phyloP scores from a whole-genome alignment of 1,140 invertebrate species.

The Drosophila prosaltans region DNA sequence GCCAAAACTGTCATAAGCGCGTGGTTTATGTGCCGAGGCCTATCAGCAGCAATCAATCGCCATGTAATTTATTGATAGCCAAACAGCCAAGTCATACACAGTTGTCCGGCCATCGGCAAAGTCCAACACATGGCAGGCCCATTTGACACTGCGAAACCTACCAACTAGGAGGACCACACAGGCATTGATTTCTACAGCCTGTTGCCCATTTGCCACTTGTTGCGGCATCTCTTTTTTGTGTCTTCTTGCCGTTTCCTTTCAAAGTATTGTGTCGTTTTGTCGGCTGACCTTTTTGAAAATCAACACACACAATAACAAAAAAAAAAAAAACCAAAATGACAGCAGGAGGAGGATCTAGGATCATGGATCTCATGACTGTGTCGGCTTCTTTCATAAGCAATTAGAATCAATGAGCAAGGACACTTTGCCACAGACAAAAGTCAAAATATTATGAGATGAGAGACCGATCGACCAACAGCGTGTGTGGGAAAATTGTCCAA shows the following conservation, averaged over 20 bases:
- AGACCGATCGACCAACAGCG: conserved; percentile 19
- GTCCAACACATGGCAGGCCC: conserved; percentile 34
- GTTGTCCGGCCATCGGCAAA: conserved; percentile 4
- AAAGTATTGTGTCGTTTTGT: conserved; percentile 39
- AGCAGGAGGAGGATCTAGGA: conserved; percentile 28
- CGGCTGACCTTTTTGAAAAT: conserved; percentile 55
- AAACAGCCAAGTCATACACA: not conserved
- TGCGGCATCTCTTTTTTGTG: conserved; percentile 50
- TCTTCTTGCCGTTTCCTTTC: conserved; percentile 48
- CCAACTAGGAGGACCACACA: conserved; percentile 40
- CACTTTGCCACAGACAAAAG: conserved; percentile 51
- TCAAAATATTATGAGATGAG: conserved; percentile 72
- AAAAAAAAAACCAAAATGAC: conserved; percentile 3
- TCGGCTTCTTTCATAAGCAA: conserved; percentile 70
- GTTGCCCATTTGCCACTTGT: conserved; percentile 56
- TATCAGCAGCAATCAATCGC: conserved; percentile 79
- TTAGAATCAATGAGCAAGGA: conserved; percentile 78
- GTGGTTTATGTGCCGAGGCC: conserved; percentile 69
- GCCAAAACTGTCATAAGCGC: conserved; percentile 79
- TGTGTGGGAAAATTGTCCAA: conserved; percentile 65
- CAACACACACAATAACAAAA: conserved; percentile 20
- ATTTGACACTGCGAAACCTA: conserved; percentile 32
- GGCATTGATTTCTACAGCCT: conserved; percentile 15
- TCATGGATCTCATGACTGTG: conserved; percentile 48
- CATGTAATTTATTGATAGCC: conserved; percentile 72